phyloP scores from a whole-genome alignment of 2,888 invertebrate species.

The Xylocampa areola region DNA sequence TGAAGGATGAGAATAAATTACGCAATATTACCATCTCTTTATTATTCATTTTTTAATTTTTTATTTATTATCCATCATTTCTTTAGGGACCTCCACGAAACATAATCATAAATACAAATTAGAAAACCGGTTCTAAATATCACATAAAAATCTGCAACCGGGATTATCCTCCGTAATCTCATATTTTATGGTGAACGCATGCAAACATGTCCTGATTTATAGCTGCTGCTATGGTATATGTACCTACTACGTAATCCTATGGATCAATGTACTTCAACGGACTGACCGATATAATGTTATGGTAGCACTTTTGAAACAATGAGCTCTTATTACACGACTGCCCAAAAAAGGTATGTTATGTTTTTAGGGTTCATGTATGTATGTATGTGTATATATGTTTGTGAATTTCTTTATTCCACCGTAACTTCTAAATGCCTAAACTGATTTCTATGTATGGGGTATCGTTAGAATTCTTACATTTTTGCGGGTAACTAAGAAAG shows the following conservation, averaged over 20 bases:
- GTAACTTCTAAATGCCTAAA: too few species aligned
- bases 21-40: too few species aligned
- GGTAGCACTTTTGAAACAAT: conserved; percentile 1
- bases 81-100: conserved; percentile 7
- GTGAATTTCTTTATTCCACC: too few species aligned
- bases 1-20: too few species aligned
- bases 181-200: conserved; percentile 64
- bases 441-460: too few species aligned
- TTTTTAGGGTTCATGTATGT: too few species aligned
- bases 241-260: conserved; percentile 47
- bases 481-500: too few species aligned
- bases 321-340: not conserved
- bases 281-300: conserved; percentile 32
- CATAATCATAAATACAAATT: conserved; percentile 50
- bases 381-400: too few species aligned
- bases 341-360: too few species aligned
- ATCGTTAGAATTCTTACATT: too few species aligned
- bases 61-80: not conserved
- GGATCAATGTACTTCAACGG: conserved; percentile 59
- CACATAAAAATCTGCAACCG: conserved; percentile 48
- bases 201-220: conserved; percentile 73
- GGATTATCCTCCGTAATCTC: conserved; percentile 58
- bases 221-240: conserved; percentile 37
- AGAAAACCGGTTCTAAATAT: conserved; percentile 29
- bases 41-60: too few species aligned